These are phyloP conservation scores for Calliphora vomitoria DNA, from an alignment of 2,888 invertebrate genomes.

Conservation along the genomic window DNA sequence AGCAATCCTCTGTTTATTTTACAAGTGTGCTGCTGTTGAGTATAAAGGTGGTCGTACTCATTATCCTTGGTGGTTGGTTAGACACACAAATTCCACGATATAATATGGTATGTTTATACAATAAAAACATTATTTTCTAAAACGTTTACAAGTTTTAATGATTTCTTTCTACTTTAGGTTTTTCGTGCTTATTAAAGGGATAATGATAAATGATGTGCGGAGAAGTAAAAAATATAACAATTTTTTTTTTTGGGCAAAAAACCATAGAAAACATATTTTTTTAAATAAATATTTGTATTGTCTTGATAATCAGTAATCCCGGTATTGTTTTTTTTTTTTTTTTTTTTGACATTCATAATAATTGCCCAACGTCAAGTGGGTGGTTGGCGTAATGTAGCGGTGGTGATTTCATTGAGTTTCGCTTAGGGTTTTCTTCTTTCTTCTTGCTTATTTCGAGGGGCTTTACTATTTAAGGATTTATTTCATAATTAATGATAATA, in stretches of 20 bases:
- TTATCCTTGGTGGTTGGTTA: slow-evolving; percentile 55
- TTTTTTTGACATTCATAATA: slow-evolving; percentile 64
- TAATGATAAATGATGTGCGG: slow-evolving; percentile 65
- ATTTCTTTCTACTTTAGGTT: background rate
- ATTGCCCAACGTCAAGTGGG: slow-evolving; percentile 63
- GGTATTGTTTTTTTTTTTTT: slow-evolving; percentile 71
- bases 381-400: slow-evolving; percentile 18
- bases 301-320: slow-evolving; percentile 72
- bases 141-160: slow-evolving; percentile 32
- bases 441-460: slow-evolving; percentile 17
- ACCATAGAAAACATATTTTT: slow-evolving; percentile 68
- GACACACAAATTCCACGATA: background rate
- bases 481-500: slow-evolving; percentile 74
- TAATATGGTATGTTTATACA: slow-evolving; percentile 20
- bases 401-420: slow-evolving; percentile 43
- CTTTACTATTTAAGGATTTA: slow-evolving; percentile 69
- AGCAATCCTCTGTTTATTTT: slow-evolving; percentile 50
- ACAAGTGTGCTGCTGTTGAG: slow-evolving; percentile 60
- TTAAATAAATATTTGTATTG: slow-evolving; percentile 65
- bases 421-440: background rate
- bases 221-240: slow-evolving; percentile 23
- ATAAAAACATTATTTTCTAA: slow-evolving; percentile 21
- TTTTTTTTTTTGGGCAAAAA: slow-evolving; percentile 45
- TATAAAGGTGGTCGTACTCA: slow-evolving; percentile 55
- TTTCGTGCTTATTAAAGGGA: slow-evolving; percentile 66